These are phyloP conservation scores for Podiceps cristatus DNA, from an alignment of 2,113 vertebrate genomes.

Conservation along the genomic window DNA sequence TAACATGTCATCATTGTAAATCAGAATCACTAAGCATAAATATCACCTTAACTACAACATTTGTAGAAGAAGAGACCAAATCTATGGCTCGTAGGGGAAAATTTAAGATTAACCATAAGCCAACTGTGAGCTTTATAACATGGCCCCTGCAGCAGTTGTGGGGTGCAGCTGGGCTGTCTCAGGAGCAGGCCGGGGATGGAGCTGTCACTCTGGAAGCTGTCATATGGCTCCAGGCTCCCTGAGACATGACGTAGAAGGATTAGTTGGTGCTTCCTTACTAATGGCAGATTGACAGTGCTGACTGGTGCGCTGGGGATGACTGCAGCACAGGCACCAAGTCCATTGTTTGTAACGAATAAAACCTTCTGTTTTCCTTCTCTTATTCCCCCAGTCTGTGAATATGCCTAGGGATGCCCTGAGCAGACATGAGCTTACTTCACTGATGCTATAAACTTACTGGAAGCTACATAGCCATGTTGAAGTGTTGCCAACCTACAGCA, in stretches of 20 bases:
- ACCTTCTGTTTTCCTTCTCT: background rate
- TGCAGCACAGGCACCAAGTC: background rate
- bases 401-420: rapidly evolving
- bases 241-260: rapidly evolving
- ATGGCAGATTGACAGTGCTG: background rate
- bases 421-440: background rate
- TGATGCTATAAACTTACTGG: background rate
- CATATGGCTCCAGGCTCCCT: background rate
- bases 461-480: background rate
- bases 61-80: background rate
- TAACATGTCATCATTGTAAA: background rate
- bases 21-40: background rate
- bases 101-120: background rate
- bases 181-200: background rate
- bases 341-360: background rate
- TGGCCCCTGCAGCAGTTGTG: background rate
- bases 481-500: background rate
- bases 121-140: background rate
- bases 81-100: background rate
- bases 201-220: background rate
- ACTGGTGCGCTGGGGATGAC: background rate
- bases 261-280: background rate
- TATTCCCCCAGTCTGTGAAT: background rate
- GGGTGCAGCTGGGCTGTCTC: background rate
- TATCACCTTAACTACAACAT: background rate